These are phyloP conservation scores for Lepus townsendii DNA, from an alignment of 2,797 vertebrate species.

Conservation along the genomic window DNA sequence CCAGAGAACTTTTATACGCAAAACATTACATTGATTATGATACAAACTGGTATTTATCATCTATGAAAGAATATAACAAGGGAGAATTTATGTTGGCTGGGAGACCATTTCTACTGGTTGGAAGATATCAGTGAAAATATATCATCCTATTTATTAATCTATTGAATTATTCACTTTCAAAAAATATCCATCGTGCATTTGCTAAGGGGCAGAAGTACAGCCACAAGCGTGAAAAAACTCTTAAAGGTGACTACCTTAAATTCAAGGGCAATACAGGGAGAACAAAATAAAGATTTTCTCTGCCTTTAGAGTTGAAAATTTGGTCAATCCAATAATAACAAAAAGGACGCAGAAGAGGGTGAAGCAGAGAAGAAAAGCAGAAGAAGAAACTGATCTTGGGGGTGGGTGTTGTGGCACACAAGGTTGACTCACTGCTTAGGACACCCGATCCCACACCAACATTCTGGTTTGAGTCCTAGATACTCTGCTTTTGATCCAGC, in stretches of 20 bases:
- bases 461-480: too few relatives aligned
- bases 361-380: neutral
- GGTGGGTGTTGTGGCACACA: too few relatives aligned
- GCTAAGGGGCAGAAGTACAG: neutral
- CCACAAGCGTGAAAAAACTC: neutral
- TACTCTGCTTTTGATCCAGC: too few relatives aligned
- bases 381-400: neutral
- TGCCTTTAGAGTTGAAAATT: neutral
- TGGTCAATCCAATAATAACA: neutral
- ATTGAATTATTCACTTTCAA: neutral
- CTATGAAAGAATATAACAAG: neutral
- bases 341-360: neutral
- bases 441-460: too few relatives aligned
- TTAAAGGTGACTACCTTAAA: neutral
- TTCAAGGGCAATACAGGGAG: neutral
- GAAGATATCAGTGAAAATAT: neutral
- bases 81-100: neutral
- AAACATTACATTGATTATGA: neutral
- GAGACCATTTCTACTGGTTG: neutral
- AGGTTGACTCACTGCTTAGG: too few relatives aligned
- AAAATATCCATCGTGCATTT: neutral
- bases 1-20: neutral
- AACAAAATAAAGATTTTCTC: neutral
- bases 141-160: neutral
- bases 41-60: slow-evolving; percentile 2